phyloP scores from a whole-genome alignment of 2,888 invertebrate species.

The Drosophila setosimentum region DNA sequence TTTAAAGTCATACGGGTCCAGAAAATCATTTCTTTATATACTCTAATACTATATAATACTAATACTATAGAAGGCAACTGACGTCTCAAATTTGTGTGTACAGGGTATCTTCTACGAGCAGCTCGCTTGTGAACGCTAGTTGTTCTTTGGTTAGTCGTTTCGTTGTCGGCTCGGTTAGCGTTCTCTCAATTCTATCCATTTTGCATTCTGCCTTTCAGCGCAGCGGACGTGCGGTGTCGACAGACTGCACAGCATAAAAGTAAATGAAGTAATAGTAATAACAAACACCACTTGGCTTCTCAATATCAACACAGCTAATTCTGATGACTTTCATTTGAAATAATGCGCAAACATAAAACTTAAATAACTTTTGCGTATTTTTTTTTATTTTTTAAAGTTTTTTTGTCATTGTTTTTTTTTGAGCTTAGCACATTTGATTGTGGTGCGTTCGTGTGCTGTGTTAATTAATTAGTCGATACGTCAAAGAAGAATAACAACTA shows the following conservation, averaged over 20 bases:
- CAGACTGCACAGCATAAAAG: conserved; percentile 12
- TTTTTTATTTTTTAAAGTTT: not conserved
- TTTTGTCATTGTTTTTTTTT: conserved; percentile 19
- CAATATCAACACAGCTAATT: conserved; percentile 13
- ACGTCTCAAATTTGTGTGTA: not conserved
- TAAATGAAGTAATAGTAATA: conserved; percentile 7
- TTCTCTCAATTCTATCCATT: conserved; percentile 56
- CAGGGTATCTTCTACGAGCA: not conserved
- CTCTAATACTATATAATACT: not conserved
- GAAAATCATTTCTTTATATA: not conserved
- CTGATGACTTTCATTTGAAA: conserved; percentile 32
- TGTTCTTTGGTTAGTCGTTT: conserved; percentile 14
- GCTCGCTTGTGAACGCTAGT: conserved; percentile 16
- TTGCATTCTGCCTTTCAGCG: conserved; percentile 79
- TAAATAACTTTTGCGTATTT: conserved; percentile 13
- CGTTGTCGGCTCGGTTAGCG: conserved; percentile 26
- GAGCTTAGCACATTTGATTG: conserved; percentile 22
- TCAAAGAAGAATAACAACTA: conserved; percentile 26
- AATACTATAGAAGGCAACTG: no score
- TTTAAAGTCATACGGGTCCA: not conserved
- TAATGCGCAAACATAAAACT: conserved; percentile 24
- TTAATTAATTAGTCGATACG: conserved; percentile 61
- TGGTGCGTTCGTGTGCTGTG: conserved; percentile 58
- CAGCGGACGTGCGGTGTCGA: conserved; percentile 61
- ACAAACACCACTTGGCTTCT: conserved; percentile 5